These are phyloP conservation scores for Schizothorax lantsangensis DNA, from an alignment of 2,797 vertebrate species.

Conservation along the genomic window DNA sequence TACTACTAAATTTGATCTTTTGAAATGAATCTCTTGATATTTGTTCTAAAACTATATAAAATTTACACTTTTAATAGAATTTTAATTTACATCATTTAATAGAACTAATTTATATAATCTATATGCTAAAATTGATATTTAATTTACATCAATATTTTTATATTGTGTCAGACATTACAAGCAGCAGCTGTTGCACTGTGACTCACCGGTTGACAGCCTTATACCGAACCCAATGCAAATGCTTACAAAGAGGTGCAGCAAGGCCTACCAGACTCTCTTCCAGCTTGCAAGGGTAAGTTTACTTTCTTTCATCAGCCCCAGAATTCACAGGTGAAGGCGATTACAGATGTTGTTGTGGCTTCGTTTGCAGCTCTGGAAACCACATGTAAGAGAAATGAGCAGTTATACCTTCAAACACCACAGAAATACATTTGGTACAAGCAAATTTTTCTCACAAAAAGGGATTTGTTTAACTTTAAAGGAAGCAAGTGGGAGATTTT, in stretches of 20 bases:
- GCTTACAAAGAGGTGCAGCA: neutral
- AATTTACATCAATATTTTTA: neutral
- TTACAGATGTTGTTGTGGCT: conserved; percentile 12
- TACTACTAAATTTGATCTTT: neutral
- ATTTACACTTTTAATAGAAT: neutral
- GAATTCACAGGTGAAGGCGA: conserved; percentile 4
- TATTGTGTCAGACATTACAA: neutral
- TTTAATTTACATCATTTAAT: too few species aligned
- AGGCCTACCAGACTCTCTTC: conserved; percentile 12
- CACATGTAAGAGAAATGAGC: conserved; percentile 23
- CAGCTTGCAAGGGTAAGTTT: neutral
- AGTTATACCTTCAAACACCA: conserved; percentile 24
- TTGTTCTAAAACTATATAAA: neutral
- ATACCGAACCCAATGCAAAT: neutral
- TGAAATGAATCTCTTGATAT: neutral
- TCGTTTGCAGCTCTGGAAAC: conserved; percentile 9
- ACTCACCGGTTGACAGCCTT: too few species aligned
- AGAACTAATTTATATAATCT: neutral
- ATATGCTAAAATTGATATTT: neutral
- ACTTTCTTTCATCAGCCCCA: neutral
- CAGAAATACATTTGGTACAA: conserved; percentile 16
- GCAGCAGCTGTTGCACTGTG: neutral
- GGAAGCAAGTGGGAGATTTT: conserved; percentile 22
- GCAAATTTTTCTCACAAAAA: neutral
- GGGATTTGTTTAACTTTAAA: conserved; percentile 23